Base-by-base conservation (phyloP, 2,797 vertebrate genomes). In the Tiaroga cobitis region DNA sequence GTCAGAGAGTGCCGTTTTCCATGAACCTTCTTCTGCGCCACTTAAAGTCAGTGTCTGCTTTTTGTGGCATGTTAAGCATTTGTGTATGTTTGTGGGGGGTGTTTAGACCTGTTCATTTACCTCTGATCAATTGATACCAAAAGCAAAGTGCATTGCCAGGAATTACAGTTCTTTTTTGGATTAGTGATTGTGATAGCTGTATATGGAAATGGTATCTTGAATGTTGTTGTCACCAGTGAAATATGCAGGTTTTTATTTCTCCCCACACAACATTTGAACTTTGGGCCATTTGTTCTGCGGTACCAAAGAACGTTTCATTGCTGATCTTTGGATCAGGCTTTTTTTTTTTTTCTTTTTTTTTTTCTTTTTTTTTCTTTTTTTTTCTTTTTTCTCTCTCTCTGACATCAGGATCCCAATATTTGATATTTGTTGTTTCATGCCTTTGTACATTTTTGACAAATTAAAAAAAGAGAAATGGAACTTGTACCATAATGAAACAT, bases 401-500 rank as follows among this genome's bases (percentile, higher is more conserved):
- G 29, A 70, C 54, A 63, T 85, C 26, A 72, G 41, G 29, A 37
- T 85, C 75, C 51, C 83, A 70, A 26, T 41, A 84, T 51, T 78
- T 49, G 76, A 26, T 41, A 84, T 51, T 78, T 49, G 76, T 79
- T 19, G 10, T 84, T 67, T 54, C 51, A 76, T 68, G 46, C 67
- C 46, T 63, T 61, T 34, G 4, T n/a, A 84, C 9, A 63, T 29
- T 8, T 29, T 43, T 11, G 24, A 11, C 29, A 59, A 72, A 78
- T 69, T 24, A 39, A 29, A 32, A 75, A 73, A 49, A 18, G 46
- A 49, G 2, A 49, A 32, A 79, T 32, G 16, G 18, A 83, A 78
- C 72, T 16, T 70, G n/a, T 72, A 75, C 49, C 61, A 79, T 51
- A 70, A 63, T 67, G 34, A 74, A 77, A 89, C 88, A 89, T 89